Evolutionary conservation across 1,140 invertebrate genomes (phyloP).

Genomic region (Achroia grisella): DNA sequence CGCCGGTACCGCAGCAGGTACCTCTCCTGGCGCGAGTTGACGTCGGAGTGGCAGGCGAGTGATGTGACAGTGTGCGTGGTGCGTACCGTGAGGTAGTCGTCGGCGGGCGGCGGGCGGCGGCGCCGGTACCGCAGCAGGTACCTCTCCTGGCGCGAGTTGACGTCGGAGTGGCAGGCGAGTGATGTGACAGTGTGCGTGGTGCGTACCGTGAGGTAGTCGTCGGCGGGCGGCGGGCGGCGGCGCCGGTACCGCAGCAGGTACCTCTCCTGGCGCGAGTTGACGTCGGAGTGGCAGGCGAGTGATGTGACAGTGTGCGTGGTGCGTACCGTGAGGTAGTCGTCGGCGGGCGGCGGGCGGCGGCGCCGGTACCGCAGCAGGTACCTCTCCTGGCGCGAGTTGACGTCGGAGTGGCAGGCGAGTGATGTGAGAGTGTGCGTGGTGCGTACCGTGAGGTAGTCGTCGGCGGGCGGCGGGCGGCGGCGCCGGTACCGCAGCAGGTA

Average conservation of each 20-base stretch:
- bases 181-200: conserved; percentile 83
- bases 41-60: conserved; percentile 96
- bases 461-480: conserved; percentile 74
- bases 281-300: conserved; percentile 96
- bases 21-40: conserved; percentile 90
- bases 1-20: conserved; percentile 90
- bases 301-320: conserved; percentile 83
- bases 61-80: conserved; percentile 82
- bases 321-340: conserved; percentile 63
- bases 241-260: conserved; percentile 90
- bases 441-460: conserved; percentile 7
- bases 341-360: conserved; percentile 79
- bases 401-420: conserved; percentile 96
- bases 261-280: conserved; percentile 90
- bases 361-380: conserved; percentile 90
- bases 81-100: conserved; percentile 2
- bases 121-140: conserved; percentile 90
- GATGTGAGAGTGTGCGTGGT: conserved; percentile 80
- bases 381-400: conserved; percentile 90
- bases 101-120: conserved; percentile 79
- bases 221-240: conserved; percentile 79
- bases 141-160: conserved; percentile 90
- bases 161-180: conserved; percentile 96
- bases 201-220: conserved; percentile 63
- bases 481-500: conserved; percentile 89